These are phyloP conservation scores for Andrena trimmerana DNA, from an alignment of 2,888 invertebrate genomes.

Conservation along the genomic window DNA sequence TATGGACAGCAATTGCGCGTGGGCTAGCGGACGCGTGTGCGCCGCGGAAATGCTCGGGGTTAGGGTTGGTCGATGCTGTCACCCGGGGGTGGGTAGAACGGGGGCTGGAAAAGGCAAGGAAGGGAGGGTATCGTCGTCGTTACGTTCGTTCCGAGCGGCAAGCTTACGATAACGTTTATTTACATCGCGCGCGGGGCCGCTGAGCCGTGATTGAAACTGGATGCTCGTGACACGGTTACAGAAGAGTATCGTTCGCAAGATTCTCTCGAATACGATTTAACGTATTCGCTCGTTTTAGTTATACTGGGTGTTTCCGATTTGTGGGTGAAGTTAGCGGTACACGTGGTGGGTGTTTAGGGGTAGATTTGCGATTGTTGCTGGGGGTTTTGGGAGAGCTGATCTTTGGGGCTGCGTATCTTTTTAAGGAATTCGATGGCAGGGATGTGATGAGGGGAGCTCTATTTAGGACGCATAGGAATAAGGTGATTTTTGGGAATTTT, in stretches of 20 bases:
- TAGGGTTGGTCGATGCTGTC: conserved; percentile 24
- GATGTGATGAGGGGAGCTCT: too few relatives aligned
- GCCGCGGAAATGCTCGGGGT: conserved; percentile 27
- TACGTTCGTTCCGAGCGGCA: conserved; percentile 30
- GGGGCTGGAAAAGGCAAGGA: conserved; percentile 23
- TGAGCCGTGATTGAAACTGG: conserved; percentile 30
- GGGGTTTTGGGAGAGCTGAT: too few relatives aligned
- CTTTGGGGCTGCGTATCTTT: too few relatives aligned
- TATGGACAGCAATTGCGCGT: conserved; percentile 47
- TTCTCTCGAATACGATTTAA: not conserved
- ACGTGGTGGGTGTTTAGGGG: not conserved
- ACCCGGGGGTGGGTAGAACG: conserved; percentile 6
- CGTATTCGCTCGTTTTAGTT: not conserved
- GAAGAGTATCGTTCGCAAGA: not conserved
- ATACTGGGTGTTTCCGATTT: not conserved
- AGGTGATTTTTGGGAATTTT: too few relatives aligned
- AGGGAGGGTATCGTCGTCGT: conserved; percentile 15
- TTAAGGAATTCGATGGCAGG: too few relatives aligned
- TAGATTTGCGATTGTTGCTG: too few relatives aligned
- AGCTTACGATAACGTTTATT: conserved; percentile 49
- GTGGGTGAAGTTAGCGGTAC: not conserved
- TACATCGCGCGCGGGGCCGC: conserved; percentile 15
- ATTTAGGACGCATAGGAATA: too few relatives aligned
- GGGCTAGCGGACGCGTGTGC: conserved; percentile 27
- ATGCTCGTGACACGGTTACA: not conserved